These are phyloP conservation scores for Drosophila neotestacea DNA, from an alignment of 2,888 invertebrate genomes.

Conservation along the genomic window DNA sequence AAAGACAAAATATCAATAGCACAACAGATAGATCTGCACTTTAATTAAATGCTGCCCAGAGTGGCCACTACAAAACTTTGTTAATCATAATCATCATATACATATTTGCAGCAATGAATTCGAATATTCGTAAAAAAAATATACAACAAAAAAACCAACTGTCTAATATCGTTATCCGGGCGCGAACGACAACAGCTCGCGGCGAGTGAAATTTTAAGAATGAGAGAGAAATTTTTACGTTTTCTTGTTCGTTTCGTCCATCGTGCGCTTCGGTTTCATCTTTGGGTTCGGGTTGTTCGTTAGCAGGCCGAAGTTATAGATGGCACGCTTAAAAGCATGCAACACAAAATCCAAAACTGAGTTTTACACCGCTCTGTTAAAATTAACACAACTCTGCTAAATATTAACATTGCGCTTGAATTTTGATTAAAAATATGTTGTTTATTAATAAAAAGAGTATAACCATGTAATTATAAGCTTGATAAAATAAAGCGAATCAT, in stretches of 20 bases:
- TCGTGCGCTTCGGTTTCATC: slow-evolving; percentile 53
- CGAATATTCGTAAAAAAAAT: slow-evolving; percentile 41
- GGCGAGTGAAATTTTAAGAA: slow-evolving; percentile 64
- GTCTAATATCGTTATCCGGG: slow-evolving; percentile 65
- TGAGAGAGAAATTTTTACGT: slow-evolving; percentile 60
- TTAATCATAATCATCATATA: slow-evolving; percentile 26
- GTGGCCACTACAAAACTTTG: slow-evolving; percentile 12
- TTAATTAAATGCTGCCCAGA: slow-evolving; percentile 1
- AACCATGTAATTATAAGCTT: too few species aligned
- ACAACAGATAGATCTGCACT: slow-evolving; percentile 4
- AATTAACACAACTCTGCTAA: slow-evolving; percentile 1
- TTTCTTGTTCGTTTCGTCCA: slow-evolving; percentile 58
- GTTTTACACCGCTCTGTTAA: slow-evolving; percentile 37
- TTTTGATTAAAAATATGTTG: too few species aligned
- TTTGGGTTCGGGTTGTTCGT: slow-evolving; percentile 37
- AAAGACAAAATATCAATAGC: slow-evolving; percentile 8
- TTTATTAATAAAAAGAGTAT: too few species aligned
- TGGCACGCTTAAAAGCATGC: slow-evolving; percentile 52
- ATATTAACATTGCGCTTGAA: background rate
- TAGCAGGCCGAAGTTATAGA: slow-evolving; percentile 27
- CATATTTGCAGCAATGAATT: slow-evolving; percentile 29
- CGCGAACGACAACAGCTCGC: slow-evolving; percentile 68
- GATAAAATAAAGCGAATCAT: too few species aligned
- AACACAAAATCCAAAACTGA: slow-evolving; percentile 9
- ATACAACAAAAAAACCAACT: slow-evolving; percentile 54